phyloP scores from a whole-genome alignment of 2,797 vertebrate genomes.

The Cuculus canorus region DNA sequence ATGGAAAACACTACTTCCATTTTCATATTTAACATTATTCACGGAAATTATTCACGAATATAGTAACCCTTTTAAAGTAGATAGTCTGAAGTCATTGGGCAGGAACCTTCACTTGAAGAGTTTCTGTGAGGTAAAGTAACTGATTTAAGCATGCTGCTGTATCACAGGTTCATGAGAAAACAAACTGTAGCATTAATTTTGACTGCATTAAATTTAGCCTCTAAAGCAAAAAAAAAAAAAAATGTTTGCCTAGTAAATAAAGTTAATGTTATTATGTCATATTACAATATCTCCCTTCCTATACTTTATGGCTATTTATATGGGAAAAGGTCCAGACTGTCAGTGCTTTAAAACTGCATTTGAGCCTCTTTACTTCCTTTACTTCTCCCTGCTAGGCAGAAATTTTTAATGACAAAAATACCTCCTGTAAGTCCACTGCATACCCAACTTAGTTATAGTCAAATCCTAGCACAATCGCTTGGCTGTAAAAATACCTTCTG shows the following conservation, averaged over 20 bases:
- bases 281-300: constrained; percentile 13
- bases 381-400: constrained; percentile 31
- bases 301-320: constrained; percentile 40
- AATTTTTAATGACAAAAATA: constrained; percentile 54
- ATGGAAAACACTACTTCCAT: background rate
- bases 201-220: background rate
- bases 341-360: background rate
- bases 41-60: constrained; percentile 10
- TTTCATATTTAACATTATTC: constrained; percentile 7
- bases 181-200: background rate
- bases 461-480: background rate
- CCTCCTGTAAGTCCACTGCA: background rate
- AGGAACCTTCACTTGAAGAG: background rate
- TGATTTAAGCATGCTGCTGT: background rate
- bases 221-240: background rate
- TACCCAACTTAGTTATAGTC: background rate
- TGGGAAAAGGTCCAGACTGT: background rate
- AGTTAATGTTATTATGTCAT: background rate
- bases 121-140: constrained; percentile 12
- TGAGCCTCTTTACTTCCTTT: constrained; percentile 36
- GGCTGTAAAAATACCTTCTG: background rate
- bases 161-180: constrained; percentile 10
- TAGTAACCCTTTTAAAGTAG: background rate
- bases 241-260: constrained; percentile 33
- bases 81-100: background rate